These are phyloP conservation scores for Tubulanus polymorphus DNA, from an alignment of 2,888 invertebrate genomes.

Conservation along the genomic window DNA sequence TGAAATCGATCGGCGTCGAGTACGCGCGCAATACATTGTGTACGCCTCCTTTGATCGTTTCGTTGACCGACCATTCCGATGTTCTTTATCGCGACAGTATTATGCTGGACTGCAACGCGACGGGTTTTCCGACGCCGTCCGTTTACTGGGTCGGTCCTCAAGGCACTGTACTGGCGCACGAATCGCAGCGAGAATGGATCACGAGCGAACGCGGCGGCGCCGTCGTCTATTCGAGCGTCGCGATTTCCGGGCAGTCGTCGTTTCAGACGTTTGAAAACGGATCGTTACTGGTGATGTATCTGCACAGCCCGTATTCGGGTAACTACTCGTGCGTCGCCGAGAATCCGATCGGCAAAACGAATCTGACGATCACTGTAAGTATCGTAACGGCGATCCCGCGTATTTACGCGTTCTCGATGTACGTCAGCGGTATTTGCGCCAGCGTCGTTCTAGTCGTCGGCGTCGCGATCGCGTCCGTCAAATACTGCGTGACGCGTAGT, in stretches of 20 bases:
- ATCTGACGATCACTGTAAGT: slow-evolving; percentile 21
- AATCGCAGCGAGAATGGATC: slow-evolving; percentile 9
- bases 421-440: slow-evolving; percentile 22
- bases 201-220: slow-evolving; percentile 7
- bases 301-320: slow-evolving; percentile 34
- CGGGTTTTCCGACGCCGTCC: slow-evolving; percentile 26
- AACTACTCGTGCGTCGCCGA: slow-evolving; percentile 33
- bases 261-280: slow-evolving; percentile 22
- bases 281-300: slow-evolving; percentile 25
- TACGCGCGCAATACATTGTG: slow-evolving; percentile 23
- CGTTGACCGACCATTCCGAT: slow-evolving; percentile 13
- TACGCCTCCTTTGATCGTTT: slow-evolving; percentile 20
- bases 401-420: slow-evolving; percentile 26
- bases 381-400: slow-evolving; percentile 19
- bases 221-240: slow-evolving; percentile 2
- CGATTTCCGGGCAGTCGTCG: slow-evolving; percentile 13
- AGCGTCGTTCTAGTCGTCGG: slow-evolving; percentile 28
- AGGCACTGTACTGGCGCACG: slow-evolving; percentile 29
- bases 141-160: slow-evolving; percentile 37
- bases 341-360: slow-evolving; percentile 29
- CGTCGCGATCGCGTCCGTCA: not conserved
- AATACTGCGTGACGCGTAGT: too few relatives aligned
- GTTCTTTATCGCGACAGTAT: slow-evolving; percentile 19
- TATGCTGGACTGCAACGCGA: slow-evolving; percentile 25
- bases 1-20: slow-evolving; percentile 17